phyloP scores from a whole-genome alignment of 2,888 invertebrate species.

The Diarsia rubi region DNA sequence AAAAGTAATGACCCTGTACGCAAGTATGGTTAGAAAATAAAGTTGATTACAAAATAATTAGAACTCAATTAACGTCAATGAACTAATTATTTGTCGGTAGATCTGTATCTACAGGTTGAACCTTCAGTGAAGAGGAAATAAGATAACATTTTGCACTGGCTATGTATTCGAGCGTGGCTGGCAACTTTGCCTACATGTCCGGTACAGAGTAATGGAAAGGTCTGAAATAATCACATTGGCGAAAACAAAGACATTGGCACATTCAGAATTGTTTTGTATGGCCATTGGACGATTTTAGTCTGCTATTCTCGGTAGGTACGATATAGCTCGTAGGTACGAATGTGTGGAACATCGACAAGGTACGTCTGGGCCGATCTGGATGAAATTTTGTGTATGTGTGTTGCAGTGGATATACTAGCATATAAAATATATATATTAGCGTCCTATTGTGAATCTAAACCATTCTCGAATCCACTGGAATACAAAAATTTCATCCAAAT shows the following conservation, averaged over 20 bases:
- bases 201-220: conserved; percentile 38
- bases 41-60: conserved; percentile 59
- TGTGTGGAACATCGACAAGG: no score
- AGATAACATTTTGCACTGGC: conserved; percentile 57
- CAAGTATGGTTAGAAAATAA: conserved; percentile 36
- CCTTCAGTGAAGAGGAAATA: conserved; percentile 64
- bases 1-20: conserved; percentile 24
- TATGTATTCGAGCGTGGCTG: conserved; percentile 50
- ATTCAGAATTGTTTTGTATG: background rate
- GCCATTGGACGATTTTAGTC: background rate
- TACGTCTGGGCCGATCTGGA: no score
- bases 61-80: conserved; percentile 58
- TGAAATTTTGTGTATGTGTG: no score
- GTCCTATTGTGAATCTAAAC: no score
- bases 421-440: no score
- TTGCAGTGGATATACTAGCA: no score
- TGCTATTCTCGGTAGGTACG: background rate
- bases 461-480: no score
- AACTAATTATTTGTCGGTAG: conserved; percentile 63
- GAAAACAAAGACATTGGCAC: conserved; percentile 8
- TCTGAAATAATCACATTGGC: conserved; percentile 35
- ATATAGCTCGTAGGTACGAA: background rate
- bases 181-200: conserved; percentile 29
- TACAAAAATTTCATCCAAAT: no score
- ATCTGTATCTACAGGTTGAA: conserved; percentile 56